Evolutionary conservation across 2,797 vertebrate species (phyloP), one percentile per base, ranked within the genome.

Genomic region (Hoplostethus atlanticus): DNA sequence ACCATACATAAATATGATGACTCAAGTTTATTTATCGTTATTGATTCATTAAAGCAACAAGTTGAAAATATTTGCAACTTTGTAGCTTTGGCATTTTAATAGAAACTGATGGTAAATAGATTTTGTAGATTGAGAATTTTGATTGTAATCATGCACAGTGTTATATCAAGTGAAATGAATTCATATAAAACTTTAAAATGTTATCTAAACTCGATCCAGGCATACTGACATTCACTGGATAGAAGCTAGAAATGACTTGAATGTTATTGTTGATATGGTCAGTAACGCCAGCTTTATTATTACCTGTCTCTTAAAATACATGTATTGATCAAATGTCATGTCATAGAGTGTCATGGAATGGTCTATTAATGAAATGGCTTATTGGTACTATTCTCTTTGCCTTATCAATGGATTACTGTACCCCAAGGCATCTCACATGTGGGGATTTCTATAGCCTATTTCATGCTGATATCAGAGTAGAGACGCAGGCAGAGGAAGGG

Each of bases 381-480:
- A 42, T 12, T 42, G 10, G 10, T 12, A 42, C 40, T 42, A 10
- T 42, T 10, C 2, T 10, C 11, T 42, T 42, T 42, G 40, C 40
- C 40, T 42, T 10, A 36, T 36, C 34, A 36, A 8, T 36, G 34
- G 34, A 36, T 8, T 36, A 36, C 6, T 38, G 46, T 55, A 0
- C 1, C 61, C 42, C 1, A 2, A 6, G 38, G 17, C 12, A 8
- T 8, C n/a, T 25, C 10, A 16, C n/a, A 21, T 21, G 21, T 21
- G 21, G 1, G 1, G 21, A 2, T 58, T 56, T 68, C 48, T 61
- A 17, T 47, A 48, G 1, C 21, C 60, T 73, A 59, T 64, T 56
- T 67, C 48, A 1, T 28, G 56, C 3, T 81, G 80, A 84, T 73
- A 68, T 79, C 76, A 76, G 66, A 77, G 55, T 58, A 70, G 88